These are phyloP conservation scores for Amazonetta brasiliensis DNA, from an alignment of 2,797 vertebrate genomes.

Conservation along the genomic window DNA sequence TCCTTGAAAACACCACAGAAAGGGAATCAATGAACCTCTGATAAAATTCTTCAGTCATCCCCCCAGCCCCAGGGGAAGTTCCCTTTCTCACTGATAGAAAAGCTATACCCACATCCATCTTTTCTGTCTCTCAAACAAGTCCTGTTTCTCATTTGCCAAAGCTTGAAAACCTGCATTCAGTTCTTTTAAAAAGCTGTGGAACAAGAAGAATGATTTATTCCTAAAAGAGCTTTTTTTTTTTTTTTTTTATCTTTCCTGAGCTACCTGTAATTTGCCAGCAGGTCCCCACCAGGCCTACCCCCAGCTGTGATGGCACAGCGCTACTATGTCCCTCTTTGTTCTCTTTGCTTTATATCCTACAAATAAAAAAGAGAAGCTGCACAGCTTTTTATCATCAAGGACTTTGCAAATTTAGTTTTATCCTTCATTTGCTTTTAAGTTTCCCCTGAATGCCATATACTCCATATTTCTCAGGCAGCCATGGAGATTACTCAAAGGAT, in stretches of 20 bases:
- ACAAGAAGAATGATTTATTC: background rate
- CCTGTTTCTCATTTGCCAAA: background rate
- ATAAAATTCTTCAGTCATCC: background rate
- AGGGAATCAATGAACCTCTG: background rate
- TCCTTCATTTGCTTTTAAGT: conserved; percentile 12
- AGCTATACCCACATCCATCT: background rate
- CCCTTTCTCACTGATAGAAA: background rate
- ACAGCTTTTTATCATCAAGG: background rate
- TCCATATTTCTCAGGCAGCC: background rate
- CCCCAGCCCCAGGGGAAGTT: background rate
- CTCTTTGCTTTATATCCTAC: background rate
- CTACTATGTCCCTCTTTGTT: background rate
- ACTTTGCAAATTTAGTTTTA: background rate
- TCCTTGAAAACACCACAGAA: background rate
- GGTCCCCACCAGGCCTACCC: background rate
- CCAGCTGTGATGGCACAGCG: background rate
- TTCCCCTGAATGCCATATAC: background rate
- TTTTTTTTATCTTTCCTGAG: background rate
- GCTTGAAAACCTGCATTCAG: background rate
- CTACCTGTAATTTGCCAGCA: background rate
- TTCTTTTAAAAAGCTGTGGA: background rate
- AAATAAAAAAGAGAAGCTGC: background rate
- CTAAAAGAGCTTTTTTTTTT: background rate
- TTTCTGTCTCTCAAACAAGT: conserved; percentile 8
- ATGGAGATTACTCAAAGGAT: background rate